phyloP scores from a whole-genome alignment of 1,140 invertebrate species.

The Micrasema minimum region DNA sequence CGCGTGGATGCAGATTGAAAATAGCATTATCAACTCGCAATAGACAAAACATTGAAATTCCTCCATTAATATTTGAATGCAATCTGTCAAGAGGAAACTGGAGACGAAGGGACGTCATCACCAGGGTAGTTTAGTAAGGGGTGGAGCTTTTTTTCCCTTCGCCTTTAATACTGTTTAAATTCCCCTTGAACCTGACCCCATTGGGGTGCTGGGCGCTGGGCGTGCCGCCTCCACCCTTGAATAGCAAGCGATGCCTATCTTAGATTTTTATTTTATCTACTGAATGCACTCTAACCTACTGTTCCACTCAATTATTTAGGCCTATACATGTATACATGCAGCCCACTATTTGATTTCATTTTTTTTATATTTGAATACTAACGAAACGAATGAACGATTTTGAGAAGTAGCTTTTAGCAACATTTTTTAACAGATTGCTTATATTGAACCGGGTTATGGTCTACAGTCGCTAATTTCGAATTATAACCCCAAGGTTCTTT shows the following conservation, averaged over 20 bases:
- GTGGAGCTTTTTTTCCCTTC: constrained; percentile 17
- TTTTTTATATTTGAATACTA: no score
- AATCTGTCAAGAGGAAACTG: background rate
- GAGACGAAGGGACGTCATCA: background rate
- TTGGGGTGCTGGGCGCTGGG: background rate
- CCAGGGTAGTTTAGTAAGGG: background rate
- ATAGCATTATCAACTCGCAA: constrained; percentile 12
- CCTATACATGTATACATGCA: no score
- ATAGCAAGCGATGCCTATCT: constrained; percentile 14
- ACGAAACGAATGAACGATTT: no score
- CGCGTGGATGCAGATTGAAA: background rate
- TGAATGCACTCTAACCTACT: no score
- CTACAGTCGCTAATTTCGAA: no score
- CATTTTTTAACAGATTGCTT: no score
- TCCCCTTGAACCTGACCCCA: constrained; percentile 2
- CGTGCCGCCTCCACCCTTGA: constrained; percentile 1
- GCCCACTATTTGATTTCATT: no score
- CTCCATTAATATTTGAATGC: constrained; percentile 30
- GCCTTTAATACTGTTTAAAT: constrained; percentile 32
- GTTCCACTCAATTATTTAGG: no score
- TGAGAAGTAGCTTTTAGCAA: no score
- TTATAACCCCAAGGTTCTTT: no score
- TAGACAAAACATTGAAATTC: constrained; percentile 20
- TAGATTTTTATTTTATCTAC: no score
- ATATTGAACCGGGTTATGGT: no score